Evolutionary conservation across 1,140 invertebrate genomes (phyloP).

Genomic region (Drosophila busckii): DNA sequence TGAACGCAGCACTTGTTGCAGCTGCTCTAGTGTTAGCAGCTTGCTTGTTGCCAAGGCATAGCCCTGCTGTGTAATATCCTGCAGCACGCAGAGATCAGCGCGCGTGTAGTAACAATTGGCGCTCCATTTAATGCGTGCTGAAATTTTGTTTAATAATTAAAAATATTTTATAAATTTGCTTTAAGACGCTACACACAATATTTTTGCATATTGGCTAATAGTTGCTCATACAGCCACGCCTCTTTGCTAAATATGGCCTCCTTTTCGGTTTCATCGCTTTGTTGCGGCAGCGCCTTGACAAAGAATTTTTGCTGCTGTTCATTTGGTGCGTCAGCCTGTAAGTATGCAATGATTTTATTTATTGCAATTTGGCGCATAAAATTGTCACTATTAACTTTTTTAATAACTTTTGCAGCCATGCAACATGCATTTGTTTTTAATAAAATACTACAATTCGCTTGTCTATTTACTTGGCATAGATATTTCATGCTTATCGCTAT

Average conservation of each 20-base stretch:
- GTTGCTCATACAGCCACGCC: slow-evolving; percentile 42
- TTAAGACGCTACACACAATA: slow-evolving; percentile 32
- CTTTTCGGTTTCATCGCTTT: slow-evolving; percentile 50
- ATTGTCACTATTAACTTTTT: too few relatives aligned
- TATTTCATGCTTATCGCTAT: too few relatives aligned
- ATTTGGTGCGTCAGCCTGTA: slow-evolving; percentile 24
- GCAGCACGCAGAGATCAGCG: slow-evolving; percentile 72
- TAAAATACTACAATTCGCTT: too few relatives aligned
- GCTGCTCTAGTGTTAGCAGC: background rate
- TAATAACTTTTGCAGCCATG: too few relatives aligned
- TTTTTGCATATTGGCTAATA: slow-evolving; percentile 39
- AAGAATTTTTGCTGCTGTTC: slow-evolving; percentile 28
- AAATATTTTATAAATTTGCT: background rate
- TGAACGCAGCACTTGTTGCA: slow-evolving; percentile 48
- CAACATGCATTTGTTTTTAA: too few relatives aligned
- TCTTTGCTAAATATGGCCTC: slow-evolving; percentile 60
- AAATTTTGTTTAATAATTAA: background rate
- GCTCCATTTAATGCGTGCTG: slow-evolving; percentile 53
- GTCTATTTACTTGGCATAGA: too few relatives aligned
- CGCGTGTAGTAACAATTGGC: slow-evolving; percentile 64
- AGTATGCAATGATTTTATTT: slow-evolving; percentile 35
- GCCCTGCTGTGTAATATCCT: slow-evolving; percentile 58
- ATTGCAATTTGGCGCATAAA: too few relatives aligned
- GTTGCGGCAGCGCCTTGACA: slow-evolving; percentile 50
- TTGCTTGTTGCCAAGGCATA: slow-evolving; percentile 1